Percentiles rank a stretch among this genome's conserved stretches.
Conservation (phyloP, 2,888 invertebrate genomes). For the Cephus pulcher region DNA sequence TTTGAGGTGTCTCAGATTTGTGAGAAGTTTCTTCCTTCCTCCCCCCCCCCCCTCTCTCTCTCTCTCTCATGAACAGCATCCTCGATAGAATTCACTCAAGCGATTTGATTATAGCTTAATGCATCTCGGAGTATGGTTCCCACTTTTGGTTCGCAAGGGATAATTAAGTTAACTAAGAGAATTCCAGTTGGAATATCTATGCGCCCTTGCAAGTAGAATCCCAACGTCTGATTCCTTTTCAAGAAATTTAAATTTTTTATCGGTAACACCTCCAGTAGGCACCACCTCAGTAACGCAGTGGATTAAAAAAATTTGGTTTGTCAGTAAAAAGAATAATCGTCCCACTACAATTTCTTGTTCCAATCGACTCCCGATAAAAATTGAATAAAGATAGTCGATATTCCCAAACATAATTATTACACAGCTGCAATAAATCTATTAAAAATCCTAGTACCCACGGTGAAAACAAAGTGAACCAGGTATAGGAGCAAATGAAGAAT, state of each 20-base stretch:
- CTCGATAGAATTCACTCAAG: background rate
- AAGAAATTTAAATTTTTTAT: background rate
- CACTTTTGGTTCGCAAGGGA: slow-evolving; percentile 15
- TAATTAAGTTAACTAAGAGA: slow-evolving; percentile 21
- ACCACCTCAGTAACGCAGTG: too few species aligned
- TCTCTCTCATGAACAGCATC: background rate
- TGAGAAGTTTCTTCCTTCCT: background rate
- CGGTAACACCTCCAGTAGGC: too few species aligned
- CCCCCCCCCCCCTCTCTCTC: too few species aligned
- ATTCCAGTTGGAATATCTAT: background rate
- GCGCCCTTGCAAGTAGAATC: background rate
- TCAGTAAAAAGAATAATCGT: too few species aligned
- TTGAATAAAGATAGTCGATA: too few species aligned
- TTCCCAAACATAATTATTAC: too few species aligned
- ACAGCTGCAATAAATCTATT: too few species aligned
- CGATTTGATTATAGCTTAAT: background rate
- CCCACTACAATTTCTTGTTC: too few species aligned
- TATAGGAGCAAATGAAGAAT: too few species aligned
- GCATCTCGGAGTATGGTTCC: background rate
- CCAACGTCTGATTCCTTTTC: background rate
- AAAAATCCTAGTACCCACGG: background rate
- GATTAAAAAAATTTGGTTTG: too few species aligned
- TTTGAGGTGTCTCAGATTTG: slow-evolving; percentile 6
- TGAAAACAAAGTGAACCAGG: background rate
- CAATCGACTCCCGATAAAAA: too few species aligned